phyloP scores from a whole-genome alignment of 2,888 invertebrate species.

The Agrilus cyanescens region DNA sequence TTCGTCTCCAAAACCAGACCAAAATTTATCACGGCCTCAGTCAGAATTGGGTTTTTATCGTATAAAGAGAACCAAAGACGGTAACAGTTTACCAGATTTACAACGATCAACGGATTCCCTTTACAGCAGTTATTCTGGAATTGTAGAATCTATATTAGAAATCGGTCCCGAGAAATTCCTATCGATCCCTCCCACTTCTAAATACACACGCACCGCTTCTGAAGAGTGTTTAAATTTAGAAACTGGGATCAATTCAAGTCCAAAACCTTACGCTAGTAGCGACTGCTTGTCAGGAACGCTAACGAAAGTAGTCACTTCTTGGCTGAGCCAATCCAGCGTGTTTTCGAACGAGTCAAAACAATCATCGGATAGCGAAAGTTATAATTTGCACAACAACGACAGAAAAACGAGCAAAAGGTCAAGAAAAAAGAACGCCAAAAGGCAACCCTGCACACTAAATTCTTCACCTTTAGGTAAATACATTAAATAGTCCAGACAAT shows the following conservation, averaged over 20 bases:
- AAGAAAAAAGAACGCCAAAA: conserved; percentile 5
- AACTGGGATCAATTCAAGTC: conserved; percentile 16
- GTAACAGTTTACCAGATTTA: conserved; percentile 31
- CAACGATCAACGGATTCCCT: conserved; percentile 17
- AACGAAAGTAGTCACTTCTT: conserved; percentile 31
- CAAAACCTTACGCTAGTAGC: conserved; percentile 25
- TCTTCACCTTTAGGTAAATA: conserved; percentile 22
- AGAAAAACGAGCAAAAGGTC: background rate
- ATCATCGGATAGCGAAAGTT: no score
- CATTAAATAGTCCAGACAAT: no score
- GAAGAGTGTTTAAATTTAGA: conserved; percentile 19
- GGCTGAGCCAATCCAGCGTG: conserved; percentile 30
- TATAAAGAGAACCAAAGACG: conserved; percentile 18
- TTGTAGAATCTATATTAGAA: conserved; percentile 27
- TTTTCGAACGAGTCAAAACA: conserved; percentile 7
- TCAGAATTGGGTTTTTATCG: conserved; percentile 30
- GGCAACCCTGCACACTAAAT: conserved; percentile 20
- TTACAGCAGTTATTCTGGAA: conserved; percentile 17
- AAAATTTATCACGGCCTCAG: conserved; percentile 24
- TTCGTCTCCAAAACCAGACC: conserved; percentile 20
- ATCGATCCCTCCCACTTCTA: conserved; percentile 14
- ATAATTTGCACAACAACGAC: background rate
- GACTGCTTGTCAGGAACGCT: conserved; percentile 28
- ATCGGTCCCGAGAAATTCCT: conserved; percentile 29
- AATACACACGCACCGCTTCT: conserved; percentile 26